These are phyloP conservation scores for Trachelipus rathkii DNA, from an alignment of 1,140 invertebrate genomes.

Conservation along the genomic window DNA sequence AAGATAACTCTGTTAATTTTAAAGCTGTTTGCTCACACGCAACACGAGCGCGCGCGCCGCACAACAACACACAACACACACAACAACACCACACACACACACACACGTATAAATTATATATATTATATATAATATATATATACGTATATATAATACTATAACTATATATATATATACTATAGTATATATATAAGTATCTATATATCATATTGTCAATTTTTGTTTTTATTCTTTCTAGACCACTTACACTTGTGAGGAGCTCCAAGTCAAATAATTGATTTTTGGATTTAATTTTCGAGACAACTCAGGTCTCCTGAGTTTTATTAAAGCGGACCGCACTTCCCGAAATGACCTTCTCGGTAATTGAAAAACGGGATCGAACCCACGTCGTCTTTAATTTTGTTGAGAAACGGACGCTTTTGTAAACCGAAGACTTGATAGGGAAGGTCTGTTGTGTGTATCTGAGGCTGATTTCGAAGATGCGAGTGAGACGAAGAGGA, in stretches of 20 bases:
- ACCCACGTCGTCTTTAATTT: too few species aligned
- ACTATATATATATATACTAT: background rate
- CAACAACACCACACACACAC: too few species aligned
- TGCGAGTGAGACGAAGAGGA: too few species aligned
- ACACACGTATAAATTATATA: background rate
- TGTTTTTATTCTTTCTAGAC: background rate
- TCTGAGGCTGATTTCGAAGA: background rate
- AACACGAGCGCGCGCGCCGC: too few species aligned
- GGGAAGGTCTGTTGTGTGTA: background rate
- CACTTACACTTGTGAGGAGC: background rate
- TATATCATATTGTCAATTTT: background rate
- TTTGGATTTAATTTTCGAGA: slow-evolving; percentile 12
- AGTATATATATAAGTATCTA: background rate
- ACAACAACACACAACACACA: background rate
- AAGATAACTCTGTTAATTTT: too few species aligned
- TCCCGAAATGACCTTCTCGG: slow-evolving; percentile 3
- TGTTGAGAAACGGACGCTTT: background rate
- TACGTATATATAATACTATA: background rate
- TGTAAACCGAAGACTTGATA: background rate
- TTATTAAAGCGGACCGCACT: slow-evolving; percentile 6
- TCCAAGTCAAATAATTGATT: slow-evolving; percentile 5
- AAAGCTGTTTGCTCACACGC: too few species aligned
- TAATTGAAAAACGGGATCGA: background rate
- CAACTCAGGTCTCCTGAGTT: slow-evolving; percentile 1
- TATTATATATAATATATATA: background rate